Percentiles rank a stretch among this genome's conserved stretches.
Evolutionary conservation across 2,113 vertebrate genomes (phyloP).

Genomic region (Ophthalmolycus amberensis): DNA sequence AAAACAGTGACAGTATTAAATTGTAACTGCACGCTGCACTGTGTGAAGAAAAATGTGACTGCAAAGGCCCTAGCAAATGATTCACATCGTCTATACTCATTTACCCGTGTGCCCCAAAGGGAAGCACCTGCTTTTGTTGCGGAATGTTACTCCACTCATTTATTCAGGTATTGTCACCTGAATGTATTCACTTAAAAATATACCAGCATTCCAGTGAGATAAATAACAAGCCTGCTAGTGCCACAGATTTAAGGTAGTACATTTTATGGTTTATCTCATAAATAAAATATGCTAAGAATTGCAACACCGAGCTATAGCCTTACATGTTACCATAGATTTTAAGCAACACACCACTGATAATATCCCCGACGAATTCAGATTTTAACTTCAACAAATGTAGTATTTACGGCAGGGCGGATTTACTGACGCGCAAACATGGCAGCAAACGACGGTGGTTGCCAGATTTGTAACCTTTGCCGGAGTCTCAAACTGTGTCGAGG

Average conservation of each 20-base stretch:
- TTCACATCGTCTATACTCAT: background rate
- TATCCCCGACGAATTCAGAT: background rate
- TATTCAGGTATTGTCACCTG: background rate
- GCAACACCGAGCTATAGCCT: background rate
- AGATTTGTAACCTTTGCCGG: background rate
- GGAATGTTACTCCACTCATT: background rate
- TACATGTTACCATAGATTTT: background rate
- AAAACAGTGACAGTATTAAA: constrained; percentile 5
- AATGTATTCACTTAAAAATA: background rate
- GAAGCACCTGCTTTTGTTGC: background rate
- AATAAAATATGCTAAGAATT: background rate
- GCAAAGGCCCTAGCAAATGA: background rate
- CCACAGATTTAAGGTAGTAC: background rate
- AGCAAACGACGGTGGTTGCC: background rate
- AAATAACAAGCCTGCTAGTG: too few species aligned
- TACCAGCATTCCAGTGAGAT: too few species aligned
- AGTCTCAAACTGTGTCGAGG: background rate
- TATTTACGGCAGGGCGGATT: background rate
- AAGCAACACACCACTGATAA: background rate
- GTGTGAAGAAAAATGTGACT: background rate
- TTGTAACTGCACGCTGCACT: background rate
- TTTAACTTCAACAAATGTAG: background rate
- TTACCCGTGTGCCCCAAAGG: background rate
- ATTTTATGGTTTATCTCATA: too few species aligned
- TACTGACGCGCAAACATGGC: background rate